Evolutionary conservation across 2,797 vertebrate genomes (phyloP), one percentile per base, ranked within the genome.

Genomic region (Aythya fuligula): DNA sequence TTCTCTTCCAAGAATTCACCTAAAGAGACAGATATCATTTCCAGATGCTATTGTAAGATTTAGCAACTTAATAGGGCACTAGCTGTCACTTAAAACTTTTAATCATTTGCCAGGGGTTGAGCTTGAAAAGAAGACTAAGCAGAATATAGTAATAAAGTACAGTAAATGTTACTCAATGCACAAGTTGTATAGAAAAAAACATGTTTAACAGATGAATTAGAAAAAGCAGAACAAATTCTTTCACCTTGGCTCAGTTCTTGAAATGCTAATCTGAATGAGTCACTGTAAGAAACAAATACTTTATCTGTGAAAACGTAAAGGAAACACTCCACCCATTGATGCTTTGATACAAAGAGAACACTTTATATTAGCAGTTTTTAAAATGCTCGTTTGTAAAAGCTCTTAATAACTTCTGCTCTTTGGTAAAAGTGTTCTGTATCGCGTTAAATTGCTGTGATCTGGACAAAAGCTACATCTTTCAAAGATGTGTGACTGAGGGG

Each of bases 301-400:
- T 87, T 67, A 72, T 90, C 60, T 28, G 49, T 56, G 51, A 81
- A 88, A 86, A 86, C 4, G 18, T 2, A 34, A 58, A 93, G 85
- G 54, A 85, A 95, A 24, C 61, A n/a, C 57, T 65, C 85, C 90
- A 94, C 64, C 51, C 95, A 97, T 94, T 95, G 97, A 82, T 73
- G 62, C 25, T 60, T 81, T 58, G 62, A 77, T 66, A 64, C 38
- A 73, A 64, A 77, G 41, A 47, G n/a, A 84, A 22, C 7, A 28
- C 47, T 89, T 89, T 24, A 32, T 11, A 45, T 24, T 32, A 45
- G n/a, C 39, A 10, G 3, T 9, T 64, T 89, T 72, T 54, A 25
- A 43, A 91, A 64, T 16, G 16, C 24, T 67, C 4, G 1, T 73
- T 60, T 53, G 4, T 11, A 64, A 38, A 28, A 6, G 1, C 14